Evolutionary conservation across 2,888 invertebrate genomes (phyloP).

Genomic region (Meganola albula): DNA sequence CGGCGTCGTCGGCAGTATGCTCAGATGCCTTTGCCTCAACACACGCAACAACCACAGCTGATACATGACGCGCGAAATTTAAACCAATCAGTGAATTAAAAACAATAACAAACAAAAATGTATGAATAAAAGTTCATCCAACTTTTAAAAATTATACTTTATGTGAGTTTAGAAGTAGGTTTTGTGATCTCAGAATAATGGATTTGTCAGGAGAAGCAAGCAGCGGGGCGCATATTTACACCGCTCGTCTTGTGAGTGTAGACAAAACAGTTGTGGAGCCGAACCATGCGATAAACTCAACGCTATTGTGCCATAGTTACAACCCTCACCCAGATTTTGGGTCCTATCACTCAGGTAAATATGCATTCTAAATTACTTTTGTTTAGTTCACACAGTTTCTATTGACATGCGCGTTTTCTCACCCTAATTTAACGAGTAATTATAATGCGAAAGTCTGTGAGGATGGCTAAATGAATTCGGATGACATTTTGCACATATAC

Average conservation of each 20-base stretch:
- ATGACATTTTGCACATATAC: no score
- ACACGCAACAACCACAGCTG: constrained; percentile 25
- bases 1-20: constrained; percentile 35
- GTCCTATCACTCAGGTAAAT: constrained; percentile 59
- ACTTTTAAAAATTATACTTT: constrained; percentile 7
- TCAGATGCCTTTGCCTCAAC: constrained; percentile 32
- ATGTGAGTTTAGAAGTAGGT: constrained; percentile 10
- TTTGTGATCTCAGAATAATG: constrained; percentile 35
- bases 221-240: constrained; percentile 37
- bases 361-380: not conserved
- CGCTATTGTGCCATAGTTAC: constrained; percentile 56
- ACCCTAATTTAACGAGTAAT: no score
- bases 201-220: constrained; percentile 52
- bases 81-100: constrained; percentile 10
- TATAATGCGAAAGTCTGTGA: no score
- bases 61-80: constrained; percentile 30
- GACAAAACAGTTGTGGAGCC: constrained; percentile 41
- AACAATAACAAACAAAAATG: constrained; percentile 14
- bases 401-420: no score
- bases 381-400: not conserved
- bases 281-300: constrained; percentile 54
- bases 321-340: constrained; percentile 58
- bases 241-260: constrained; percentile 53
- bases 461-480: no score
- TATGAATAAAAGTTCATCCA: constrained; percentile 17